Percentiles rank a stretch among this genome's conserved stretches.
Conservation (phyloP, 2,113 vertebrate genomes). For the Aldabrachelys gigantea region DNA sequence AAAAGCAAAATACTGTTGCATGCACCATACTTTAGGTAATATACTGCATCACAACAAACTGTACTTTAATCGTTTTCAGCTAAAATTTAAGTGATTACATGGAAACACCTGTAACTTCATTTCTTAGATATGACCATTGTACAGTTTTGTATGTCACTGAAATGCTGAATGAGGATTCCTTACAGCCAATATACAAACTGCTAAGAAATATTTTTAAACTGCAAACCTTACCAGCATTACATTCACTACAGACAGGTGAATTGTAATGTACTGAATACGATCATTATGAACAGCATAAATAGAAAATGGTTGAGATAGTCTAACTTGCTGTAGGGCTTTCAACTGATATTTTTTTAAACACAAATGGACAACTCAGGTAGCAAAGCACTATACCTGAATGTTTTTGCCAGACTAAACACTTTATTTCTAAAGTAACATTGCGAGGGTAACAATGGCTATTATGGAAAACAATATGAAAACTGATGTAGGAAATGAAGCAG, state of each 20-base stretch:
- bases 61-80: background rate
- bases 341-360: background rate
- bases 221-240: background rate
- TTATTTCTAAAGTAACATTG: background rate
- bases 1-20: background rate
- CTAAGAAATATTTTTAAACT: background rate
- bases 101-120: background rate
- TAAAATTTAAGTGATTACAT: background rate
- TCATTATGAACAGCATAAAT: background rate
- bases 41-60: background rate
- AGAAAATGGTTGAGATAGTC: background rate
- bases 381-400: background rate
- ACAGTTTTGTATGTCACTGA: background rate
- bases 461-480: background rate
- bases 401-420: background rate
- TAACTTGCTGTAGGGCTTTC: background rate
- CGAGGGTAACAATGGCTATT: background rate
- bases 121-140: background rate
- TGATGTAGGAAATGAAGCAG: background rate
- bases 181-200: background rate
- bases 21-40: background rate
- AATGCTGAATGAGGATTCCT: background rate
- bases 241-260: background rate
- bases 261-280: background rate
- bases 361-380: background rate